Evolutionary conservation across 1,140 invertebrate species (phyloP).

Genomic region (Hylyphantes graminicola): DNA sequence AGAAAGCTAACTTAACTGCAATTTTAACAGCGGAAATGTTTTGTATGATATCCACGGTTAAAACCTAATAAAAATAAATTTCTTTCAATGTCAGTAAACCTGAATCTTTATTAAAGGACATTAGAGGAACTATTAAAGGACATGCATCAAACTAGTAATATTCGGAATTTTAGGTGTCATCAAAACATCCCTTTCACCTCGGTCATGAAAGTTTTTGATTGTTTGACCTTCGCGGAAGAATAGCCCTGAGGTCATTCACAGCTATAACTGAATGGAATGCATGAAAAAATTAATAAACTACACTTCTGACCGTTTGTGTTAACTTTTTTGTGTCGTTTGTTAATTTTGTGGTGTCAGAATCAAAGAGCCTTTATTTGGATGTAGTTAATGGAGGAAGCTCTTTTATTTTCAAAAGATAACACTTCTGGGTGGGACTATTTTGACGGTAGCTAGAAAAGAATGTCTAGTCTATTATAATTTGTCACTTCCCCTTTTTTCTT

Average conservation of each 20-base stretch:
- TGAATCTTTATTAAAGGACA: too few relatives aligned
- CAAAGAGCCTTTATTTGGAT: too few relatives aligned
- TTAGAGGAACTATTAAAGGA: too few relatives aligned
- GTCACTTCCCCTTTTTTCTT: not conserved
- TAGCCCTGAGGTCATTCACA: constrained; percentile 29
- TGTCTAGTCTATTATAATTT: not conserved
- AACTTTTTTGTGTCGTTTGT: not conserved
- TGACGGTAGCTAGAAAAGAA: not conserved
- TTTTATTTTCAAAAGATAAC: not conserved
- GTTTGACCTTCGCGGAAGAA: constrained; percentile 34
- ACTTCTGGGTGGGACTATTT: not conserved
- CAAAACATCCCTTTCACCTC: constrained; percentile 14
- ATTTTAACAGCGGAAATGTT: too few relatives aligned
- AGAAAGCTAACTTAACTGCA: too few relatives aligned
- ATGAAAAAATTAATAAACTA: constrained; percentile 8
- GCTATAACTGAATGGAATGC: not conserved
- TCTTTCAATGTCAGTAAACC: too few relatives aligned
- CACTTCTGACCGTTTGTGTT: not conserved
- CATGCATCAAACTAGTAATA: too few relatives aligned
- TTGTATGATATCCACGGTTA: too few relatives aligned
- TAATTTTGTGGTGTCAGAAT: too few relatives aligned
- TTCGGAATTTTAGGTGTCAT: too few relatives aligned
- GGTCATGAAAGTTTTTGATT: constrained; percentile 5
- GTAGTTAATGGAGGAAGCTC: not conserved
- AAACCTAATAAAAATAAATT: too few relatives aligned